Evolutionary conservation across 2,113 vertebrate genomes (phyloP), one percentile per base, ranked within the genome.

Genomic region (Struthio camelus): DNA sequence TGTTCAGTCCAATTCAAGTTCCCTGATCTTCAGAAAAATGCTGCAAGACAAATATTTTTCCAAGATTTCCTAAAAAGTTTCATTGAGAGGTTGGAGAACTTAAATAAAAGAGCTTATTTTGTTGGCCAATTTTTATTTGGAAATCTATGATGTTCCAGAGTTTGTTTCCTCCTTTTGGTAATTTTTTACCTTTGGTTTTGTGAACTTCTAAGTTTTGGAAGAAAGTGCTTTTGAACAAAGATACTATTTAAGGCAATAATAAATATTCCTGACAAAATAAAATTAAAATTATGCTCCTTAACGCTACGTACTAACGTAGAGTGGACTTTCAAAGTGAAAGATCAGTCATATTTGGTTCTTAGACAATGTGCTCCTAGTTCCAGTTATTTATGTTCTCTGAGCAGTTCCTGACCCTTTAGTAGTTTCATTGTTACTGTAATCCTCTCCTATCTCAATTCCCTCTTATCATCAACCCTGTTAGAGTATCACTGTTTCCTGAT

Each of bases 401-500:
- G 51, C 19, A 59, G 54, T 30, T 84, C 80, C 93, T 86, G 82
- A 17, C 27, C 30, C 54, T 66, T 83, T 16, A 7, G 2, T 2
- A 14, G 7, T 18, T 50, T 82, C 12, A 9, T 59, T 82, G 95
- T 92, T 83, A 67, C 79, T 76, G 46, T 53, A 82, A 86, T 44
- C 7, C 56, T 53, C 56, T 9, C 42, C 53, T 61, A 27, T 48
- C 80, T 82, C 36, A 38, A 7, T 58, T 62, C 71, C 4, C 0
- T 66, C 24, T 86, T 93, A 91, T 14, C 96, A 96, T 61, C 80
- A 89, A 73, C 81, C 82, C 94, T 78, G 73, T 34, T 3, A 70
- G 80, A 89, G 73, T 64, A 93, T 83, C 78, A 65, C 65, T 69
- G 18, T 53, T 91, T 91, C 91, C 96, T 93, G 69, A 93, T 69